phyloP scores from a whole-genome alignment of 2,797 vertebrate species.

The Gallinago stenura region DNA sequence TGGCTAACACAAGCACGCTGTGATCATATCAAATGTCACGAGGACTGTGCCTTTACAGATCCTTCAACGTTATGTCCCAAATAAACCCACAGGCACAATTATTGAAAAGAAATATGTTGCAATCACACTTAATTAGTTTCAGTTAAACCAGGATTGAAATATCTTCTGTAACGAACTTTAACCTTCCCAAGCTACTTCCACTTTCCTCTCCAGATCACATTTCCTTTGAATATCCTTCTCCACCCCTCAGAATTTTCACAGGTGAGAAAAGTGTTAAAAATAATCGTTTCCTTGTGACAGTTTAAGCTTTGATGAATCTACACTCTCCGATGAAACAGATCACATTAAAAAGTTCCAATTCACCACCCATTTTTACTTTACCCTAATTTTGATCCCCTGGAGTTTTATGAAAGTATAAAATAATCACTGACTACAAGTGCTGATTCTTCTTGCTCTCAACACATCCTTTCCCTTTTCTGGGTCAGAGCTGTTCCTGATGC shows the following conservation, averaged over 20 bases:
- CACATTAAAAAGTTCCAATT: neutral
- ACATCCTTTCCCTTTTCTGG: neutral
- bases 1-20: neutral
- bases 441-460: neutral
- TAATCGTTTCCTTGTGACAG: neutral
- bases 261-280: neutral
- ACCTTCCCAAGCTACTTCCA: neutral
- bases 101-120: slow-evolving; percentile 13
- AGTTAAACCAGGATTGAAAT: neutral
- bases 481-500: neutral
- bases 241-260: neutral
- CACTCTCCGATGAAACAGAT: neutral
- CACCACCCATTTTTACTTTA: neutral
- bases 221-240: neutral
- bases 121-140: slow-evolving; percentile 37
- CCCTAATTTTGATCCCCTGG: neutral
- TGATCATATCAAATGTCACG: neutral
- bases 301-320: neutral
- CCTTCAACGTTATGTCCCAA: neutral
- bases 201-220: neutral
- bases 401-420: neutral
- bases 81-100: slow-evolving; percentile 13
- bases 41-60: neutral
- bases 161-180: neutral
- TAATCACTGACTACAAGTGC: neutral